Evolutionary conservation across 2,113 vertebrate species (phyloP).

Genomic region (Heterocephalus glaber): DNA sequence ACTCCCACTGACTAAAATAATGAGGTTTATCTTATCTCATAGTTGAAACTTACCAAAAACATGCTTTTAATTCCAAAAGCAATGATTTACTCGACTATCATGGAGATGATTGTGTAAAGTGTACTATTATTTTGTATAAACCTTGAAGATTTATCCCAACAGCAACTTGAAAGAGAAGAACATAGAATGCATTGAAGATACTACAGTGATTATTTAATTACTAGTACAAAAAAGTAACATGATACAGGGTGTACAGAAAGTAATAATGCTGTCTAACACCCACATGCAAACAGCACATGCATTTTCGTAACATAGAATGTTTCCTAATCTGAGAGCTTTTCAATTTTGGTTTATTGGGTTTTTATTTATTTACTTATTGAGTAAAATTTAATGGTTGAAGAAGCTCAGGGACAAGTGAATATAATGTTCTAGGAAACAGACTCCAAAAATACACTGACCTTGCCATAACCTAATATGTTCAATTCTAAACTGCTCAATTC

Average conservation of each 20-base stretch:
- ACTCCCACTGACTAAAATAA: neutral
- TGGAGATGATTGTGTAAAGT: neutral
- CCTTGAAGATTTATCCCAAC: neutral
- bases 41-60: neutral
- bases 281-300: neutral
- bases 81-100: neutral
- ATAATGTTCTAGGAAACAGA: neutral
- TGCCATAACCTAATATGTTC: conserved; percentile 47
- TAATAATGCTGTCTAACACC: neutral
- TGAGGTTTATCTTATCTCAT: neutral
- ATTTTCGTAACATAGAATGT: neutral
- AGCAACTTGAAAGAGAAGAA: neutral
- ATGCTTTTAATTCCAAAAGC: neutral
- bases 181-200: neutral
- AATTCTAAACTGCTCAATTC: conserved; percentile 55
- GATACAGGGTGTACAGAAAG: neutral
- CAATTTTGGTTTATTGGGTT: neutral
- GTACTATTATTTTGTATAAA: neutral
- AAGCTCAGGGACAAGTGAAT: neutral
- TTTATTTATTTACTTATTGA: neutral
- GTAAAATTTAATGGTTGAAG: neutral
- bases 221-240: neutral
- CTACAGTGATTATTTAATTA: neutral
- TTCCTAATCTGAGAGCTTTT: neutral
- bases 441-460: conserved; percentile 59